These are phyloP conservation scores for Drosophila sulfurigaster DNA, from an alignment of 1,140 invertebrate genomes.

Conservation along the genomic window DNA sequence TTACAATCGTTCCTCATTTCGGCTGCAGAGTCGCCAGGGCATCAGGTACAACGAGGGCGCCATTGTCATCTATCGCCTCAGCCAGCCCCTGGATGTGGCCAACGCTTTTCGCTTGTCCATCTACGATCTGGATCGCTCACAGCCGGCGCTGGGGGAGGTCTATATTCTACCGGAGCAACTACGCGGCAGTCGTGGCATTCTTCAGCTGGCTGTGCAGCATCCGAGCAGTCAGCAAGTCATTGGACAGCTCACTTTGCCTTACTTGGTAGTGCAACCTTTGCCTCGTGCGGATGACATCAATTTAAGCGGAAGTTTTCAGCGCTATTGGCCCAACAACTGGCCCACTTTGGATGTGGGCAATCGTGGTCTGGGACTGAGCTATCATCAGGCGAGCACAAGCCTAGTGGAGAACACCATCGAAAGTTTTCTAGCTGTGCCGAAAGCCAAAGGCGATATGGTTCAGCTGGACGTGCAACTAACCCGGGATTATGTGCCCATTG, in stretches of 20 bases:
- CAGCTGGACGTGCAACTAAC: slow-evolving; percentile 98
- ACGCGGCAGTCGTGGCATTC: slow-evolving; percentile 89
- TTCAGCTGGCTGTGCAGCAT: slow-evolving; percentile 86
- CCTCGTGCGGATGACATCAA: slow-evolving; percentile 89
- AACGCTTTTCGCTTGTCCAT: slow-evolving; percentile 57
- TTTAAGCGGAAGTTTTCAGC: slow-evolving; percentile 91
- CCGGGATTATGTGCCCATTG: slow-evolving; percentile 95
- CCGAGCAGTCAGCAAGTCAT: slow-evolving; percentile 36
- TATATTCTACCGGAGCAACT: slow-evolving; percentile 87
- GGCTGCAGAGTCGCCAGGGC: slow-evolving; percentile 42
- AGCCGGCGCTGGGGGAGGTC: slow-evolving; percentile 89
- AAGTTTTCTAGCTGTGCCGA: slow-evolving; percentile 93
- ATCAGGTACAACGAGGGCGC: slow-evolving; percentile 51
- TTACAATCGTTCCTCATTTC: slow-evolving; percentile 69
- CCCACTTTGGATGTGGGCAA: slow-evolving; percentile 95
- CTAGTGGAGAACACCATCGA: slow-evolving; percentile 96
- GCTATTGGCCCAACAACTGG: slow-evolving; percentile 93
- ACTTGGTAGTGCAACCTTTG: slow-evolving; percentile 89
- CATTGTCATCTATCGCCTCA: slow-evolving; percentile 67
- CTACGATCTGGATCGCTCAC: slow-evolving; percentile 22
- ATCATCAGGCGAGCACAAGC: slow-evolving; percentile 86
- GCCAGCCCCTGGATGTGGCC: slow-evolving; percentile 45
- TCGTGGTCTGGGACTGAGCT: slow-evolving; percentile 91
- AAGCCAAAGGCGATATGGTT: slow-evolving; percentile 95
- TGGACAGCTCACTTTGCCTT: slow-evolving; percentile 86